Percentiles rank a stretch among this genome's conserved stretches.
phyloP scores from a whole-genome alignment of 2,797 vertebrate species.

The Falco columbarius region DNA sequence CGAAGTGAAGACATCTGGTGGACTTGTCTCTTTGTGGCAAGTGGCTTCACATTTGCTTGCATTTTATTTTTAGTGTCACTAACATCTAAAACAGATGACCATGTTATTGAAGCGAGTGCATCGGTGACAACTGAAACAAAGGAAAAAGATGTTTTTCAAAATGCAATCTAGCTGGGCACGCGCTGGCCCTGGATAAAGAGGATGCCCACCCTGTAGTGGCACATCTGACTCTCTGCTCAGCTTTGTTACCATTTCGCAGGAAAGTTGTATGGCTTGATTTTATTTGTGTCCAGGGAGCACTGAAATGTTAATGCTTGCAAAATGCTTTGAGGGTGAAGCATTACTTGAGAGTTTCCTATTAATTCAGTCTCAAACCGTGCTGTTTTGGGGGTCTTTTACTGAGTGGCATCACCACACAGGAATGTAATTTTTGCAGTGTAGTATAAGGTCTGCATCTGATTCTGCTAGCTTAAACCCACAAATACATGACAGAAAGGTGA shows the following conservation, averaged over 20 bases:
- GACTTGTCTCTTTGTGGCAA: background rate
- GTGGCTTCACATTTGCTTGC: background rate
- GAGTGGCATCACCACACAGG: background rate
- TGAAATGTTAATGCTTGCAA: background rate
- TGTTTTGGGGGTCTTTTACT: background rate
- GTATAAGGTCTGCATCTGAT: background rate
- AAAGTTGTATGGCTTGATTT: background rate
- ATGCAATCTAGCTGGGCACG: rapidly evolving
- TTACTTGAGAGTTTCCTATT: background rate
- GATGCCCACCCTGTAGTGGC: background rate
- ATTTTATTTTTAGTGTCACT: background rate
- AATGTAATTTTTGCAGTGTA: background rate
- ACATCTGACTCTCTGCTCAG: background rate
- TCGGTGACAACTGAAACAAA: background rate
- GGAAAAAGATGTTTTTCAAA: background rate
- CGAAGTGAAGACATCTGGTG: background rate
- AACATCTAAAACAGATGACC: background rate
- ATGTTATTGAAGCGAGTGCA: background rate
- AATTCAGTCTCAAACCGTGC: background rate
- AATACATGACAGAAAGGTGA: background rate
- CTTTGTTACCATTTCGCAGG: background rate
- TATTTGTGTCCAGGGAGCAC: background rate
- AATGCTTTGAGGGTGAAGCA: background rate
- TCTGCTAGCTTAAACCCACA: background rate
- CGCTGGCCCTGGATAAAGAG: rapidly evolving